Percentiles rank a stretch among this genome's conserved stretches.
Evolutionary conservation across 2,888 invertebrate genomes (phyloP).

Genomic region (Macrosoma leucophasiata): DNA sequence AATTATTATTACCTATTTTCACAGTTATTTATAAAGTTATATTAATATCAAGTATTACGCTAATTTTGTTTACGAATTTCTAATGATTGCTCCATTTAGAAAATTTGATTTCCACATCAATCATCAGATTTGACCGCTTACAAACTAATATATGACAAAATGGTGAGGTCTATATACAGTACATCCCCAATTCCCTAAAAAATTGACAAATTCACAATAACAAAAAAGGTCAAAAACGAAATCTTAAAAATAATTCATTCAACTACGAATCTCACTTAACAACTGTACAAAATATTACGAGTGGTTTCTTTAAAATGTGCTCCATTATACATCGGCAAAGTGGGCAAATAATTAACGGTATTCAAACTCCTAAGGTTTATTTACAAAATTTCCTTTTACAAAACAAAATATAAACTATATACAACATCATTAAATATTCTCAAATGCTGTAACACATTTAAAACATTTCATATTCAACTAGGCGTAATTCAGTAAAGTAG

Average conservation of each 20-base stretch:
- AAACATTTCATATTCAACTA: slow-evolving; percentile 74
- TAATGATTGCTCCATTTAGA: slow-evolving; percentile 75
- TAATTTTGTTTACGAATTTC: slow-evolving; percentile 72
- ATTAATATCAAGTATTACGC: slow-evolving; percentile 76
- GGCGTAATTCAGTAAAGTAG: slow-evolving; percentile 61
- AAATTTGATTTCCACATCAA: slow-evolving; percentile 73
- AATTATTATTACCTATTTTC: slow-evolving; percentile 76
- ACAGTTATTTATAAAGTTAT: slow-evolving; percentile 78
- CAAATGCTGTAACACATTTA: slow-evolving; percentile 76
- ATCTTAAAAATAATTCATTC: slow-evolving; percentile 68
- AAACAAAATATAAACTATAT: slow-evolving; percentile 76
- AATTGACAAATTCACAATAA: slow-evolving; percentile 82
- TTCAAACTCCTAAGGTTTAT: slow-evolving; percentile 48
- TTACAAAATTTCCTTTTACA: slow-evolving; percentile 65
- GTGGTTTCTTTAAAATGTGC: slow-evolving; percentile 70
- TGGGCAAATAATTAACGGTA: slow-evolving; percentile 58
- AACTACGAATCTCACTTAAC: slow-evolving; percentile 70
- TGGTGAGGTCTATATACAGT: slow-evolving; percentile 77
- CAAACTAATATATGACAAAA: slow-evolving; percentile 64
- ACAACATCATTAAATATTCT: slow-evolving; percentile 75
- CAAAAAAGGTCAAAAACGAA: slow-evolving; percentile 70
- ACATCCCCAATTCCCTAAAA: slow-evolving; percentile 83
- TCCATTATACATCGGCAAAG: slow-evolving; percentile 54
- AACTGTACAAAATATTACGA: slow-evolving; percentile 73
- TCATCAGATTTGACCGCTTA: slow-evolving; percentile 68